Conservation (phyloP, 2,888 invertebrate species). For the Platypus cylindrus region DNA sequence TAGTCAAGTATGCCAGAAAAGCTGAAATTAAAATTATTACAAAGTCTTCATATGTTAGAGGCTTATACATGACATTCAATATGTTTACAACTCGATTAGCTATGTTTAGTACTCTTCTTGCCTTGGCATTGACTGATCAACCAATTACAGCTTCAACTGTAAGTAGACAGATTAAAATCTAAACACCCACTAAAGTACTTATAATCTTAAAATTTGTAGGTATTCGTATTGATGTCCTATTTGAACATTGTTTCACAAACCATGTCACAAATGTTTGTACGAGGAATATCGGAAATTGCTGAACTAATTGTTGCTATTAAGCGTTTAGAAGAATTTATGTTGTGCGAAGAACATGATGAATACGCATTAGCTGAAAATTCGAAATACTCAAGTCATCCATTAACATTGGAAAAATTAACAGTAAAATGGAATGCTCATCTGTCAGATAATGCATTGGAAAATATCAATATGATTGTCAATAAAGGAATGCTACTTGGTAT, state of each 20-base stretch:
- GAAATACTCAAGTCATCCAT: constrained; percentile 8
- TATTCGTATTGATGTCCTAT: constrained; percentile 44
- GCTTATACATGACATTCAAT: constrained; percentile 60
- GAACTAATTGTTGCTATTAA: constrained; percentile 36
- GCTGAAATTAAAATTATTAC: constrained; percentile 45
- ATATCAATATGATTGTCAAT: constrained; percentile 25
- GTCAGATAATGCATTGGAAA: constrained; percentile 27
- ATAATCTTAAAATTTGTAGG: too few species aligned
- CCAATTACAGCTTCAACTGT: constrained; percentile 59
- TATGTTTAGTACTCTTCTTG: constrained; percentile 46
- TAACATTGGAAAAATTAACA: constrained; percentile 21
- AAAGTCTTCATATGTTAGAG: constrained; percentile 50
- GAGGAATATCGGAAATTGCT: constrained; percentile 37
- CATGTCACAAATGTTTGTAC: constrained; percentile 44
- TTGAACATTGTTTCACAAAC: constrained; percentile 42
- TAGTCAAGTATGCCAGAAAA: constrained; percentile 45
- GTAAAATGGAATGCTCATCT: constrained; percentile 30
- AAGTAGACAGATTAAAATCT: too few species aligned
- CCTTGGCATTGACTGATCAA: constrained; percentile 53
- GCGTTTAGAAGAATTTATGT: constrained; percentile 33
- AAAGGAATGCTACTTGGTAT: constrained; percentile 37
- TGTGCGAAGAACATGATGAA: constrained; percentile 27
- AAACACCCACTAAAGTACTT: too few species aligned
- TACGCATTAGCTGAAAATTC: constrained; percentile 13
- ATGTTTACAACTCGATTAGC: constrained; percentile 72